These are phyloP conservation scores for Aphidius ervi DNA, from an alignment of 1,140 invertebrate genomes.

Conservation along the genomic window DNA sequence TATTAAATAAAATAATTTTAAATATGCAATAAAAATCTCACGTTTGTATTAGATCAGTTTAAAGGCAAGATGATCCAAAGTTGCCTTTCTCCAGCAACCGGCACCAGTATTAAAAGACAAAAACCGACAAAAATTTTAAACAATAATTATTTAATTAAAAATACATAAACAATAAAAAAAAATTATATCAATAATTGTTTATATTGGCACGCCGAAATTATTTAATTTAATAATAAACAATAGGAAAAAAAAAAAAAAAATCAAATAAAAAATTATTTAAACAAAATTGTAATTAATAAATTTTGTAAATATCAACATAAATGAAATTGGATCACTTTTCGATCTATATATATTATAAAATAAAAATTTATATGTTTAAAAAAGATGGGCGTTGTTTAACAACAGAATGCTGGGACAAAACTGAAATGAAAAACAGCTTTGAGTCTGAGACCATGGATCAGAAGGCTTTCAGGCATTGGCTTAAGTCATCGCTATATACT, in stretches of 20 bases:
- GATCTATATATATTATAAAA: too few species aligned
- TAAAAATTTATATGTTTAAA: too few species aligned
- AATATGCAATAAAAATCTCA: background rate
- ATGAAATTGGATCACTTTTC: too few species aligned
- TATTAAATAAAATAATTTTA: too few species aligned
- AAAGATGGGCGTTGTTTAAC: background rate
- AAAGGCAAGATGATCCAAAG: slow-evolving; percentile 3
- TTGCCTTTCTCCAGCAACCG: slow-evolving; percentile 17
- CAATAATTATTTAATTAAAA: background rate
- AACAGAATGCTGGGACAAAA: slow-evolving; percentile 16
- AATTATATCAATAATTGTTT: background rate
- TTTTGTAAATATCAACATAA: too few species aligned
- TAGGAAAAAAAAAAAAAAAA: background rate
- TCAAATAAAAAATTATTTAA: slow-evolving; percentile 3
- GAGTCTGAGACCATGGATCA: slow-evolving; percentile 3
- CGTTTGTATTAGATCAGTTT: slow-evolving; percentile 2
- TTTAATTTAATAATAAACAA: background rate
- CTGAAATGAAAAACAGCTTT: slow-evolving; percentile 23
- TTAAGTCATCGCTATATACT: slow-evolving; percentile 24
- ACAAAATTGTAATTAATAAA: too few species aligned
- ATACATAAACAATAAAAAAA: too few species aligned
- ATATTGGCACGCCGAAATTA: background rate
- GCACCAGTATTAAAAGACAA: slow-evolving; percentile 16
- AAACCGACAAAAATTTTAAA: background rate
- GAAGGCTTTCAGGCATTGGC: background rate